Evolutionary conservation across 2,113 vertebrate species (phyloP).

Genomic region (Ariopsis seemanni): DNA sequence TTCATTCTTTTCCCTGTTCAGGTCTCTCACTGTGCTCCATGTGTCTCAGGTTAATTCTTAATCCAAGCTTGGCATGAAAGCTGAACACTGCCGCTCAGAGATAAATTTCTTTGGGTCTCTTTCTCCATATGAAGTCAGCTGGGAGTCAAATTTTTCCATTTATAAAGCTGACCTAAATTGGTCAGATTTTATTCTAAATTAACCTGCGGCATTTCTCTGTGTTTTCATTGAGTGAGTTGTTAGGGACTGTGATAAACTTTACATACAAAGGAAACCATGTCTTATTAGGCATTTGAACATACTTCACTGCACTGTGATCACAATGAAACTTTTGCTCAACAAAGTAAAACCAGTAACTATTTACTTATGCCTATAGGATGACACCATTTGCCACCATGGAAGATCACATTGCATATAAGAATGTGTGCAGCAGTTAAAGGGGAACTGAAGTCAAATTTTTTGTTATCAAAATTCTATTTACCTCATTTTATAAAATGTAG

Average conservation of each 20-base stretch:
- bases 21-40: background rate
- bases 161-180: slow-evolving; percentile 52
- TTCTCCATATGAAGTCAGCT: slow-evolving; percentile 12
- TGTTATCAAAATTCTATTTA: too few species aligned
- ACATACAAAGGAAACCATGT: background rate
- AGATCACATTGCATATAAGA: background rate
- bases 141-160: slow-evolving; percentile 43
- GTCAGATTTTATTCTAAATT: slow-evolving; percentile 51
- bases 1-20: background rate
- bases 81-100: slow-evolving; percentile 17
- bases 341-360: background rate
- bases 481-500: too few species aligned
- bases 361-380: background rate
- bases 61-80: slow-evolving; percentile 29
- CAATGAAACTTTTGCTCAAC: background rate
- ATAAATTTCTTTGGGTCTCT: slow-evolving; percentile 38
- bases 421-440: background rate
- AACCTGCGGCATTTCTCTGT: slow-evolving; percentile 24
- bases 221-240: slow-evolving; percentile 19
- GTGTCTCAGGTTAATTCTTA: slow-evolving; percentile 28
- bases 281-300: background rate
- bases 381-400: background rate
- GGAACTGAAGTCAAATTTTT: too few species aligned
- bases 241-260: background rate
- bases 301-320: background rate